Percentiles rank a stretch among this genome's conserved stretches.
These are phyloP conservation scores for Coelinius sp. DNA, from an alignment of 2,888 invertebrate genomes.

Conservation along the genomic window DNA sequence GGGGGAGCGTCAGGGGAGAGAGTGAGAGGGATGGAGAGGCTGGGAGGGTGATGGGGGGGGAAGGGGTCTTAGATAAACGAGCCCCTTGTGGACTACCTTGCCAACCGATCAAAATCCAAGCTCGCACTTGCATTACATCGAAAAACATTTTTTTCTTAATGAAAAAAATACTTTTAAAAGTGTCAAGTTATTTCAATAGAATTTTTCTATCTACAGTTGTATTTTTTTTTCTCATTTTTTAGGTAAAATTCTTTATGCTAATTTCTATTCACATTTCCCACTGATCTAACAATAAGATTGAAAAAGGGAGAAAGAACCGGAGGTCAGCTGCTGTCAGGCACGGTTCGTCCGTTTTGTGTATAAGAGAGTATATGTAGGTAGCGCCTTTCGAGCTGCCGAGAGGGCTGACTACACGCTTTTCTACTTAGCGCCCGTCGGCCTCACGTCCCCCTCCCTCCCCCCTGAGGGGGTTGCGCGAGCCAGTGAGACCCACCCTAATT, in stretches of 20 bases:
- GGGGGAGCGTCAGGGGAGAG: background rate
- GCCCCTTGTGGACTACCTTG: conserved; percentile 66
- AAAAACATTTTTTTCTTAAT: background rate
- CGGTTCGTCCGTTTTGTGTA: conserved; percentile 23
- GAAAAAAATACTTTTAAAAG: background rate
- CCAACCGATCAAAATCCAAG: conserved; percentile 59
- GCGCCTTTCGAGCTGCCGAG: conserved; percentile 51
- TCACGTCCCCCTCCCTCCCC: conserved; percentile 45
- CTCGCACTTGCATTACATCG: conserved; percentile 10
- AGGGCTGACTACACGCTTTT: conserved; percentile 67
- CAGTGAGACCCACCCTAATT: conserved; percentile 69
- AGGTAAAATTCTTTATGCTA: background rate
- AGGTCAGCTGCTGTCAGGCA: conserved; percentile 64
- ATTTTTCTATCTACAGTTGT: background rate
- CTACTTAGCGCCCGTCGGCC: conserved; percentile 66
- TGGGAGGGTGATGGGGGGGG: conserved; percentile 14
- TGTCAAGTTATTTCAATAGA: background rate
- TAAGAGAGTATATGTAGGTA: conserved; percentile 21
- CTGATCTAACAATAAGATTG: background rate
- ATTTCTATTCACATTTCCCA: background rate
- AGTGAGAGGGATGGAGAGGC: conserved; percentile 10
- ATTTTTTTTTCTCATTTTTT: background rate
- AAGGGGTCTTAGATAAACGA: conserved; percentile 66
- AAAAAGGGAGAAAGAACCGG: conserved; percentile 38
- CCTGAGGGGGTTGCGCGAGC: conserved; percentile 61